phyloP scores from a whole-genome alignment of 2,797 vertebrate species.

The Bradypus variegatus region DNA sequence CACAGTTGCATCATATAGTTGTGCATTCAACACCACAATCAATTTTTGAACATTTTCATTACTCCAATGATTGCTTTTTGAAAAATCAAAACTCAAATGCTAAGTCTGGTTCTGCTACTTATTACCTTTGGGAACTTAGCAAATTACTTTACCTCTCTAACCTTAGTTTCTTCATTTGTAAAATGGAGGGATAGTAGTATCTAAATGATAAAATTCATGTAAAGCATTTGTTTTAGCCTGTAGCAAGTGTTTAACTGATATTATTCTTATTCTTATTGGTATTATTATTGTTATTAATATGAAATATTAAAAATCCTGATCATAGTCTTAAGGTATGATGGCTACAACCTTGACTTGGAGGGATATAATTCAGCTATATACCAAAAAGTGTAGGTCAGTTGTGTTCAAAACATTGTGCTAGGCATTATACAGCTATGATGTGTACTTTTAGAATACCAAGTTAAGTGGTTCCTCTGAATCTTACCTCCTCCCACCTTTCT shows the following conservation, averaged over 20 bases:
- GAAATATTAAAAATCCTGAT: slow-evolving; percentile 30
- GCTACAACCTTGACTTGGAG: slow-evolving; percentile 7
- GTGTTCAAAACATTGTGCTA: neutral
- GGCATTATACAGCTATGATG: neutral
- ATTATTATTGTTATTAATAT: slow-evolving; percentile 35
- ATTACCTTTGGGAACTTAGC: slow-evolving; percentile 2
- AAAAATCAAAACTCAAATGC: slow-evolving; percentile 30
- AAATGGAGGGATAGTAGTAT: slow-evolving; percentile 3
- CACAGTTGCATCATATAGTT: too few relatives aligned
- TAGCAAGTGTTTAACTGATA: slow-evolving; percentile 8
- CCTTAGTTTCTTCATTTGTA: slow-evolving; percentile 21
- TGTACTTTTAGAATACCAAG: slow-evolving; percentile 35
- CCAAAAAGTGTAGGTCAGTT: neutral
- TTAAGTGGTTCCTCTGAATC: slow-evolving; percentile 38
- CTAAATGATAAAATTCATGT: slow-evolving; percentile 37
- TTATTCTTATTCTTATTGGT: neutral
- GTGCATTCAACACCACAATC: too few relatives aligned
- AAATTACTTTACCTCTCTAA: neutral
- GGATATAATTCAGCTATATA: slow-evolving; percentile 28
- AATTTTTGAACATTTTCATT: too few relatives aligned
- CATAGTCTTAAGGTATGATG: neutral
- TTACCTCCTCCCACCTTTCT: neutral
- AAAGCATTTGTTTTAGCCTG: slow-evolving; percentile 38
- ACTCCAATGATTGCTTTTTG: neutral
- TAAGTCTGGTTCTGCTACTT: slow-evolving; percentile 26